Evolutionary conservation across 2,113 vertebrate genomes (phyloP).

Genomic region (Dendrocopos noguchii): DNA sequence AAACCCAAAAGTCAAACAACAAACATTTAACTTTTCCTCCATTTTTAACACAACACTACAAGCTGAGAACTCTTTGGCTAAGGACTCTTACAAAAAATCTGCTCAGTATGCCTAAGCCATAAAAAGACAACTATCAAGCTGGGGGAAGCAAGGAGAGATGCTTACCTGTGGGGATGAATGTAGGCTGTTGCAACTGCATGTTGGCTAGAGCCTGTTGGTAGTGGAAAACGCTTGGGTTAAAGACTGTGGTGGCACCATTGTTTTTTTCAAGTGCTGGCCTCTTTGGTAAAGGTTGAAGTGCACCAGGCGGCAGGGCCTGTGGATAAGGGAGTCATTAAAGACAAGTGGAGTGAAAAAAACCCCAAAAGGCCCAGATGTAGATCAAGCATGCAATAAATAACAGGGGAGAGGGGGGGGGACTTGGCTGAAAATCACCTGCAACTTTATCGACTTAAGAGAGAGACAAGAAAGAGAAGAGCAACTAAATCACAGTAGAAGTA

Average conservation of each 20-base stretch:
- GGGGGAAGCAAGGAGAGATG: neutral
- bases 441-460: neutral
- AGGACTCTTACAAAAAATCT: neutral
- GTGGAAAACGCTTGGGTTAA: conserved; percentile 95
- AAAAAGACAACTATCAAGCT: neutral
- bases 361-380: neutral
- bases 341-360: conserved; percentile 13
- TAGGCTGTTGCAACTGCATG: conserved; percentile 93
- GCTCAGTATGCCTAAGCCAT: neutral
- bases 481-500: neutral
- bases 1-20: neutral
- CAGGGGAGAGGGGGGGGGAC: neutral
- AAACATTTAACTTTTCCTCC: neutral
- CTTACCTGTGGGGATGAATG: conserved; percentile 94
- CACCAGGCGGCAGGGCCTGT: conserved; percentile 83
- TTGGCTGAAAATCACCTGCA: conserved; percentile 46
- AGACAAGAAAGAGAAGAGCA: conserved; percentile 11
- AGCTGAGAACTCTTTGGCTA: neutral
- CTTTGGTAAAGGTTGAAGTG: conserved; percentile 92
- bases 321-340: conserved; percentile 76
- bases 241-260: conserved; percentile 89
- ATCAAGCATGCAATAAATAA: conserved; percentile 47
- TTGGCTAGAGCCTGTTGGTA: conserved; percentile 97
- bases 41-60: neutral
- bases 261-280: conserved; percentile 92